Base-by-base conservation (phyloP, 2,888 invertebrate species). In the Galeruca laticollis region DNA sequence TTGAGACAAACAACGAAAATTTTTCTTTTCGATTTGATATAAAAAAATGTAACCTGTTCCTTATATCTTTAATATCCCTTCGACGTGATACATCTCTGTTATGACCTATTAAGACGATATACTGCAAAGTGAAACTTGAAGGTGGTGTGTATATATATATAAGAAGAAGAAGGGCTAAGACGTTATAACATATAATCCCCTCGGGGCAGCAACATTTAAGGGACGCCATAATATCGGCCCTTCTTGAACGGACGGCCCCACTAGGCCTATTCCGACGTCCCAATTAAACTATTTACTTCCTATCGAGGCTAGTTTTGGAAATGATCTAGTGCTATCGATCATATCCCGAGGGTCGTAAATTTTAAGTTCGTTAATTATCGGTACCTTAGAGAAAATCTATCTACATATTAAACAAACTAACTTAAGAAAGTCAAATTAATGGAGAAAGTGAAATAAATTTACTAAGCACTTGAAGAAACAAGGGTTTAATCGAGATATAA, bases 171-270 rank as follows among this genome's bases (percentile, higher is more conserved):
- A 72, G 77, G 78, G 72, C 77, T 73, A 74, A 75, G 78, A 77
- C 79, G 80, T 78, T 80, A 79, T 80, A 80, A 79, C 78, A 75
- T 78, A 79, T 79, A 80, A 82, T 83, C 81, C 82, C 81, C 77
- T 75, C 15, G 76, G 81, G 82, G 77, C 78, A 68, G 63, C 70
- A 75, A 73, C 78, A 76, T 79, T 79, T 79, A 78, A 73, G 73
- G 69, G 72, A 72, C 72, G 4, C 6, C 61, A 57, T 67, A 78
- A 76, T 79, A 79, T 79, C 77, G 78, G 75, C 74, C 71, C 75
- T 72, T 75, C 74, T 72, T 76, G 80, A 80, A 81, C 79, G 75
- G 79, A 81, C 80, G 80, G 76, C 79, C 79, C 81, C 79, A 79
- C 73, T 76, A 76, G 82, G 81, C 80, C 80, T 73, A 79, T 80